phyloP scores from a whole-genome alignment of 2,113 vertebrate genomes.

The Ciconia maguari region DNA sequence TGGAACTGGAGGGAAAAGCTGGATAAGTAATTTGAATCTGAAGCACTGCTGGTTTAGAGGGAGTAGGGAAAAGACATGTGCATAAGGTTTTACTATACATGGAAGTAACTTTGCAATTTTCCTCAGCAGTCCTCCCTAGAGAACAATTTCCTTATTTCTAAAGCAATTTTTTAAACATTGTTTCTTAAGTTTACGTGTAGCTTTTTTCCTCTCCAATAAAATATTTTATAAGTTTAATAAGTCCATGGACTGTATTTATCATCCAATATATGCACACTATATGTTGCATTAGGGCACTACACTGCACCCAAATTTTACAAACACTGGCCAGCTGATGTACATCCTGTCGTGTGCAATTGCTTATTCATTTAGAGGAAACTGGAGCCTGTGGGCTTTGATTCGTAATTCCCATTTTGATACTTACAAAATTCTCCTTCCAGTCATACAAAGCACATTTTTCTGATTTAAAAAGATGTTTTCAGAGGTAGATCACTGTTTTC shows the following conservation, averaged over 20 bases:
- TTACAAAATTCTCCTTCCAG: conserved; percentile 31
- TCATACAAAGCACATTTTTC: conserved; percentile 53
- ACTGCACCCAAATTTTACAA: background rate
- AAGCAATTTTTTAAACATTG: background rate
- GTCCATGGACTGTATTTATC: background rate
- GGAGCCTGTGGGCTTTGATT: background rate
- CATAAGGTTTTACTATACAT: background rate
- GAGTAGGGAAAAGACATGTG: background rate
- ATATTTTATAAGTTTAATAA: background rate
- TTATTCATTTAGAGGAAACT: conserved; percentile 26
- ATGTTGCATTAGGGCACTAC: background rate
- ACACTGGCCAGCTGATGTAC: background rate
- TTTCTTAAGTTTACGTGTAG: background rate
- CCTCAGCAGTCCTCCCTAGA: background rate
- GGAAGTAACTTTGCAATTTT: background rate
- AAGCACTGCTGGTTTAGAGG: background rate
- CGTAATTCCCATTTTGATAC: conserved; percentile 29
- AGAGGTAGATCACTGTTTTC: conserved; percentile 57
- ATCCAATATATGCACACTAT: background rate
- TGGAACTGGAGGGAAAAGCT: background rate
- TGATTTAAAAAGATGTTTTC: conserved; percentile 66
- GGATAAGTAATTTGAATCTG: background rate
- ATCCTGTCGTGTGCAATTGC: background rate
- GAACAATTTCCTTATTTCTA: background rate
- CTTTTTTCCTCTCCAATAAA: background rate